phyloP scores from a whole-genome alignment of 2,888 invertebrate species.

The Neocrepidodera transversa region DNA sequence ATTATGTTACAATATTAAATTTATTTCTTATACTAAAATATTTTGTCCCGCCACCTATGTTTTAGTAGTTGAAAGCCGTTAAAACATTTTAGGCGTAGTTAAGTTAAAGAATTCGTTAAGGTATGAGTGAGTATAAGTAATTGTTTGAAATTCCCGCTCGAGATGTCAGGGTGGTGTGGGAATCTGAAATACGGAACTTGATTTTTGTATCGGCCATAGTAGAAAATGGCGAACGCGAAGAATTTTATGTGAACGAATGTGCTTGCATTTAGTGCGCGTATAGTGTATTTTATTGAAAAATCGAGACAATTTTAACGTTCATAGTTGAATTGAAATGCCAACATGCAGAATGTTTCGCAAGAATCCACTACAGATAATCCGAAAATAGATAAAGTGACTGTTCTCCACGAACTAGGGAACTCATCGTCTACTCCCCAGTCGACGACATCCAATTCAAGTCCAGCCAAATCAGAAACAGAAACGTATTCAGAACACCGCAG shows the following conservation, averaged over 20 bases:
- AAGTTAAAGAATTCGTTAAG: neutral
- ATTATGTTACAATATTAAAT: too few relatives aligned
- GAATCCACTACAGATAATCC: slow-evolving; percentile 77
- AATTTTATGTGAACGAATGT: slow-evolving; percentile 70
- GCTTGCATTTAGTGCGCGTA: slow-evolving; percentile 53
- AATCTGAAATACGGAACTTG: slow-evolving; percentile 48
- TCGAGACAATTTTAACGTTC: slow-evolving; percentile 60
- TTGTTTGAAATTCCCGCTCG: slow-evolving; percentile 13
- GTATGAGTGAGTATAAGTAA: neutral
- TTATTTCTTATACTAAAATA: too few relatives aligned
- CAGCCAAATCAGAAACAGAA: slow-evolving; percentile 86
- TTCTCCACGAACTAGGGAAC: slow-evolving; percentile 71
- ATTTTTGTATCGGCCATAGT: slow-evolving; percentile 69
- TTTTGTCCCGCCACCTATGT: neutral
- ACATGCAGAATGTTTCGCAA: slow-evolving; percentile 93
- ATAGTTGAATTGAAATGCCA: slow-evolving; percentile 71
- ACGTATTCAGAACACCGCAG: slow-evolving; percentile 86
- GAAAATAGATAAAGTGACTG: slow-evolving; percentile 82
- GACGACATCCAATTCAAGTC: slow-evolving; percentile 75
- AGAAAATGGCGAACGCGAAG: slow-evolving; percentile 74
- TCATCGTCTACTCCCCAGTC: slow-evolving; percentile 84
- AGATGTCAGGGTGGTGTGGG: slow-evolving; percentile 46
- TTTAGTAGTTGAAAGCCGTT: neutral
- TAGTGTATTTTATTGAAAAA: slow-evolving; percentile 54
- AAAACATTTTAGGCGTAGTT: neutral